A percentile compares a stretch with the other conserved stretches of the same genome.
Evolutionary conservation across 2,888 invertebrate genomes (phyloP).

Genomic region (Dusona sp.): DNA sequence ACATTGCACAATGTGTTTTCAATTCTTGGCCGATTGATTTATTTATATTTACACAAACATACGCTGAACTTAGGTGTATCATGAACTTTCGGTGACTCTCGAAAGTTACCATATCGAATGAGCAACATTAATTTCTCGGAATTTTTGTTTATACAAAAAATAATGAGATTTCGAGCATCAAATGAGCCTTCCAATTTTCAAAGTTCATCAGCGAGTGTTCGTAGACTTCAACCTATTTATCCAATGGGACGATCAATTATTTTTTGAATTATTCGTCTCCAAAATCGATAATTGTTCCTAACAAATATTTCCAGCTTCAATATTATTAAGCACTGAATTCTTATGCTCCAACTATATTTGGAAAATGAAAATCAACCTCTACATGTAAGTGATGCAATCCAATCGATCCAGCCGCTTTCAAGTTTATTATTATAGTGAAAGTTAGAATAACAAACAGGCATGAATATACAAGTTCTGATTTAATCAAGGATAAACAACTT

Average conservation of each 20-base stretch:
- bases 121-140: background rate
- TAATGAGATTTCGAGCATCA: background rate
- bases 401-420: background rate
- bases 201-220: background rate
- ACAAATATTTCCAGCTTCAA: background rate
- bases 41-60: slow-evolving; percentile 1
- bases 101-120: background rate
- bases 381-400: background rate
- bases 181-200: background rate
- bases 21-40: slow-evolving; percentile 6
- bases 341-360: background rate
- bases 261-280: background rate
- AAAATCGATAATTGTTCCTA: background rate
- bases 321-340: background rate
- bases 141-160: background rate
- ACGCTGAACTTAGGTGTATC: background rate
- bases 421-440: slow-evolving; percentile 4
- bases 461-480: background rate
- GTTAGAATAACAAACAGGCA: background rate
- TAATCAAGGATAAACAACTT: slow-evolving; percentile 11
- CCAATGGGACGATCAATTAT: background rate
- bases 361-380: background rate
- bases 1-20: slow-evolving; percentile 35
- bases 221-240: background rate
- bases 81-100: background rate